Conservation (phyloP, 2,888 invertebrate species). For the Mycalesis mineus region DNA sequence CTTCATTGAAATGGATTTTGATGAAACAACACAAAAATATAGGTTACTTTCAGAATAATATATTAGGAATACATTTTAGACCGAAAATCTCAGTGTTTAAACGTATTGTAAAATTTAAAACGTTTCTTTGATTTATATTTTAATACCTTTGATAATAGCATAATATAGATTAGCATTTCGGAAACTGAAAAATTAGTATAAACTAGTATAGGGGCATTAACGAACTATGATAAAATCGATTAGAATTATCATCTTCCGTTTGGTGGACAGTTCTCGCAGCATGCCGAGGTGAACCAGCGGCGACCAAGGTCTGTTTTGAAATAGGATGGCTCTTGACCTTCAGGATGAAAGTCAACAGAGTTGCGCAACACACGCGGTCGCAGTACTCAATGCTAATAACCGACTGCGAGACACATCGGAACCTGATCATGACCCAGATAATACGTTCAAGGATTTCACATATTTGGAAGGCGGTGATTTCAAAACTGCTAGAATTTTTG, state of each 20-base stretch:
- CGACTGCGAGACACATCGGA: conserved; percentile 69
- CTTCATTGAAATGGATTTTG: too few species aligned
- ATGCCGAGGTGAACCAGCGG: conserved; percentile 71
- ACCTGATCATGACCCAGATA: conserved; percentile 75
- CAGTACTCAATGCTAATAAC: conserved; percentile 71
- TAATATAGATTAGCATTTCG: too few species aligned
- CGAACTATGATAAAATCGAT: conserved; percentile 44
- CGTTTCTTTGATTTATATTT: too few species aligned
- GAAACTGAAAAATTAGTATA: not conserved
- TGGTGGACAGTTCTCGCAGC: conserved; percentile 54
- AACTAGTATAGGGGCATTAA: not conserved
- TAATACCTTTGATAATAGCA: too few species aligned
- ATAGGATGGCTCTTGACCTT: conserved; percentile 78
- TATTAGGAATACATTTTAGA: too few species aligned
- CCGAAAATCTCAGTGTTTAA: too few species aligned
- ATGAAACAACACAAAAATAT: too few species aligned
- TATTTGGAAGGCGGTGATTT: conserved; percentile 74
- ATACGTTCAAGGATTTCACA: conserved; percentile 75
- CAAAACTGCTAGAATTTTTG: conserved; percentile 65
- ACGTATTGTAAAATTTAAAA: too few species aligned
- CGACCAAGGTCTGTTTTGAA: conserved; percentile 74
- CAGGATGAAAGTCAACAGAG: conserved; percentile 77
- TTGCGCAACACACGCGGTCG: conserved; percentile 67
- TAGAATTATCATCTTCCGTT: conserved; percentile 67
- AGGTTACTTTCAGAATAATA: too few species aligned